Percentiles rank a stretch among this genome's conserved stretches.
Evolutionary conservation across 2,113 vertebrate genomes (phyloP).

Genomic region (Elephantulus edwardii): DNA sequence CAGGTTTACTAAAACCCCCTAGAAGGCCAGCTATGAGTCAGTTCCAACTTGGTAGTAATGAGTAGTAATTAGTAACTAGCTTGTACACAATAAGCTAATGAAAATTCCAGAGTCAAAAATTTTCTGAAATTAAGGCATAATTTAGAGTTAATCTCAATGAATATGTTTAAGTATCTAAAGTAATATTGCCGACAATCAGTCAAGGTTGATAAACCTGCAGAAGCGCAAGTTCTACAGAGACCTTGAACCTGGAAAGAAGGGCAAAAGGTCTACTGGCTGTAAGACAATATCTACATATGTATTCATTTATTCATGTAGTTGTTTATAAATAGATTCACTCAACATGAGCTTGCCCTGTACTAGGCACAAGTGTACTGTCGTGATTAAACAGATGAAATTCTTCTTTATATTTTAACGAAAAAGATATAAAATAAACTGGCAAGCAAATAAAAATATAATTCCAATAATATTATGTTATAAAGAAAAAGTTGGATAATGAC

Average conservation of each 20-base stretch:
- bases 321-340: not conserved
- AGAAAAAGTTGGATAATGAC: not conserved
- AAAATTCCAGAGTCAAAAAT: slow-evolving; percentile 20
- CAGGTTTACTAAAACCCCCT: no score
- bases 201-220: not conserved
- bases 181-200: not conserved
- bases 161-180: not conserved
- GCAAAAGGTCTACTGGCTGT: not conserved
- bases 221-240: not conserved
- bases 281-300: not conserved
- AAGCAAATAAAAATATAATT: slow-evolving; percentile 34
- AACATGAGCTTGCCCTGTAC: not conserved
- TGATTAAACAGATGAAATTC: slow-evolving; percentile 9
- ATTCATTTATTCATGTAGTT: not conserved
- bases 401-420: not conserved
- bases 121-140: not conserved
- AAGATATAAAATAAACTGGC: not conserved
- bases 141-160: not conserved
- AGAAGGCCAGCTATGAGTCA: no score
- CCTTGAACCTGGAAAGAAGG: not conserved
- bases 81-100: no score
- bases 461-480: not conserved
- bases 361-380: not conserved
- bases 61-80: no score
- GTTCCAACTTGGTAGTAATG: no score